Evolutionary conservation across 2,797 vertebrate species (phyloP), one percentile per base, ranked within the genome.

Genomic region (Gadopsis bispinosus): DNA sequence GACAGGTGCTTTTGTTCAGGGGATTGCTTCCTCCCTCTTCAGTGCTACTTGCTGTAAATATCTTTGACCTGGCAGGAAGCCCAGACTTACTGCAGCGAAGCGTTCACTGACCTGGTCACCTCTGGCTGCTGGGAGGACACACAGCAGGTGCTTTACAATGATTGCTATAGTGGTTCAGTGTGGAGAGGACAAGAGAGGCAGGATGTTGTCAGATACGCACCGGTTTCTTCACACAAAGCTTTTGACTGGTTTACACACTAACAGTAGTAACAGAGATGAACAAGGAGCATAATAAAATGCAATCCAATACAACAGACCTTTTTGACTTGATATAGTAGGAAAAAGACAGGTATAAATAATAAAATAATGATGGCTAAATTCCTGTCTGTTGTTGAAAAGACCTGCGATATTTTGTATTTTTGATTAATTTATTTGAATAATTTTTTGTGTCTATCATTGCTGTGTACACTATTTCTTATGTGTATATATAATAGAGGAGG

Each of bases 91-190:
- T 76, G 84, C 75, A 69, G 77, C 14, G 74, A 81, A 72, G 67
- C 19, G 4, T 88, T 87, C 67, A 80, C 73, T 81, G 88, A 90
- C 83, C 87, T 85, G 79, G 73, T 69, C 66, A 78, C 85, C 75
- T 77, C 83, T 33, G 65, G 72, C 51, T 81, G 72, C 71, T 55
- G 47, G 41, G 64, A 75, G 73, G 80, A 74, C 61, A 59, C 63
- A 22, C 69, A 69, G 58, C 0, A 4, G 51, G 69, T n/a, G 31
- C 61, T 73, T 56, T 68, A 61, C 62, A 58, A 0, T 37, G 47
- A 69, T 17, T 73, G 62, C 62, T 62, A 35, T 35, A 54, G 29
- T 5, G 48, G 50, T 55, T 60, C 22, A 33, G 50, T 65, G 58
- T 79, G 47, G 55, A 77, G 67, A 64, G 74, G 64, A 64, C 77